phyloP scores from a whole-genome alignment of 2,113 vertebrate genomes.

The Alexandromys fortis region DNA sequence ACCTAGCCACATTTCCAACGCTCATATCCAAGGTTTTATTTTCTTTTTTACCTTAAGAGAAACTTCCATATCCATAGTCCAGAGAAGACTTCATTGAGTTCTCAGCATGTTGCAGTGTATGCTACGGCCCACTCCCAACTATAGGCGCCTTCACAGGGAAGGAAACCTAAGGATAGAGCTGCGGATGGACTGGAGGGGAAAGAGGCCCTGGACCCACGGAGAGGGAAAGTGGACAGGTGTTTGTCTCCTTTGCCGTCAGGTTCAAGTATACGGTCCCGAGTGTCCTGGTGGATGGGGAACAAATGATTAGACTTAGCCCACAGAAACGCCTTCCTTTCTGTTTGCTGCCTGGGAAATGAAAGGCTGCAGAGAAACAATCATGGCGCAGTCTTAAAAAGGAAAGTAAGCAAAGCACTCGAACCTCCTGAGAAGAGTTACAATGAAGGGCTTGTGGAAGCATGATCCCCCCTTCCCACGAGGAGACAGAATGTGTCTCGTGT shows the following conservation, averaged over 20 bases:
- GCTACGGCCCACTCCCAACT: neutral
- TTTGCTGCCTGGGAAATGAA: conserved; percentile 33
- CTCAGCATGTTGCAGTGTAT: neutral
- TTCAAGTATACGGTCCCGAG: neutral
- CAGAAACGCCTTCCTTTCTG: neutral
- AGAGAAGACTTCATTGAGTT: neutral
- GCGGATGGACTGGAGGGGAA: no score
- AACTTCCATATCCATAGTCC: neutral
- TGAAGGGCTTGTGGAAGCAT: neutral
- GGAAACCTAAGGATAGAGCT: neutral
- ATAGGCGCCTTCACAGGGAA: rapidly evolving
- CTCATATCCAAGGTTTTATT: neutral
- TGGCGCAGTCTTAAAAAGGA: neutral
- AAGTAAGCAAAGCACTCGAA: conserved; percentile 18
- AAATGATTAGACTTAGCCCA: neutral
- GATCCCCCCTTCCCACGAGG: neutral
- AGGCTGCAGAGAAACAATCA: neutral
- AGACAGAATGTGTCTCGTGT: neutral
- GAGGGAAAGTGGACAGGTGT: neutral
- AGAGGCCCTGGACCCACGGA: rapidly evolving
- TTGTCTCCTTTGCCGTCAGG: neutral
- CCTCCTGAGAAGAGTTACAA: neutral
- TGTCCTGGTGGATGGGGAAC: neutral
- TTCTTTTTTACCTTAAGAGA: neutral
- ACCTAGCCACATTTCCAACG: no score